Evolutionary conservation across 2,113 vertebrate genomes (phyloP), one percentile per base, ranked within the genome.

Genomic region (Riparia riparia): DNA sequence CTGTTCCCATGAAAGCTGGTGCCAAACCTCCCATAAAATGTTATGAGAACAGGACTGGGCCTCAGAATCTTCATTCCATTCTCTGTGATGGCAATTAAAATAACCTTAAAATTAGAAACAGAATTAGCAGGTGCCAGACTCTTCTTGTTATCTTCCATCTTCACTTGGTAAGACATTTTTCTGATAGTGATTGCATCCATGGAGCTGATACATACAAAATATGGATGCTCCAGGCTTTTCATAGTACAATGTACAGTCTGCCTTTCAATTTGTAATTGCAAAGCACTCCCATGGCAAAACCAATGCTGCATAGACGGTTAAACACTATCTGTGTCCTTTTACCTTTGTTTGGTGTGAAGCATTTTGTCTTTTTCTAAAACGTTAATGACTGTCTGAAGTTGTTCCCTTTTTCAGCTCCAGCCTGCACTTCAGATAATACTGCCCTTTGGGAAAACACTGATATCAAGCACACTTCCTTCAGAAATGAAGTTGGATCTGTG

Each of bases 1-100:
- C 37, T 57, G 45, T 85, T 95, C 89, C 82, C 74, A 69, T 54
- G 61, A 66, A 93, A 86, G 34, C 47, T 70, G 42, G 58, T 80
- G 94, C 81, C 89, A 96, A 76, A 82, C 53, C 26, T 82, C 53
- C 82, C 65, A 66, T 83, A 66, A 93, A 96, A 72, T 73, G 7
- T 72, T 70, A 66, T 91, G 82, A 76, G 91, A 93, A 73, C 66
- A 93, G 66, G 50, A 82, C 34, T 65, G 53, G 45, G 41, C 73
- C 51, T 53, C 66, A 82, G 81, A 89, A 19, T 82, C 61, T 93
- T 86, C 17, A 70, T 89, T 89, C 63, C 78, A 47, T 90, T 93
- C 39, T 93, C 17, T 3, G 0, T 44, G 13, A 76, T 69, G 18
- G 29, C 83, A 76, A 82, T 96, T 72, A 93, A 92, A 94, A 89